phyloP scores from a whole-genome alignment of 2,888 invertebrate species.

The Cryptocephalus moraei region DNA sequence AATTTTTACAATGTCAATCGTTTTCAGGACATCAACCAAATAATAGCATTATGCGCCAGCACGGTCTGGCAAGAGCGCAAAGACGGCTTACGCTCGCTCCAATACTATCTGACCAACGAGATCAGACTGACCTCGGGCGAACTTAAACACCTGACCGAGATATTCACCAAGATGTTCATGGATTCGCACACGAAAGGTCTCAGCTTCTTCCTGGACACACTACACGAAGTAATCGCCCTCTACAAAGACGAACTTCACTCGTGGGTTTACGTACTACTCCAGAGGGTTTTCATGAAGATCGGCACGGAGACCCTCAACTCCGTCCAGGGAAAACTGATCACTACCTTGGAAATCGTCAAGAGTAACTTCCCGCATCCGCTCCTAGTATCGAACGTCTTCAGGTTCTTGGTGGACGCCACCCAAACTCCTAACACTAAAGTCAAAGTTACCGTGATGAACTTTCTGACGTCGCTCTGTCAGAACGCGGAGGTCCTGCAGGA shows the following conservation, averaged over 20 bases:
- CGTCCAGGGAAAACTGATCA: slow-evolving; percentile 81
- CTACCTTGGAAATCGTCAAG: slow-evolving; percentile 68
- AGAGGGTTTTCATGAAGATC: slow-evolving; percentile 70
- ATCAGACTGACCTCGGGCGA: slow-evolving; percentile 57
- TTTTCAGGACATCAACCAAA: slow-evolving; percentile 67
- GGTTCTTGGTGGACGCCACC: slow-evolving; percentile 82
- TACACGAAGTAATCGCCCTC: slow-evolving; percentile 78
- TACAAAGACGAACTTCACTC: slow-evolving; percentile 83
- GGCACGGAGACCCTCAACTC: slow-evolving; percentile 80
- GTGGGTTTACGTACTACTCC: slow-evolving; percentile 85
- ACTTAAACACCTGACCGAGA: slow-evolving; percentile 78
- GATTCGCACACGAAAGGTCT: slow-evolving; percentile 93
- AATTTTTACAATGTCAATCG: no score
- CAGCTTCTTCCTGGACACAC: slow-evolving; percentile 84
- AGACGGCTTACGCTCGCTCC: slow-evolving; percentile 72
- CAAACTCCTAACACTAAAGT: slow-evolving; percentile 84
- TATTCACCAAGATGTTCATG: slow-evolving; percentile 94
- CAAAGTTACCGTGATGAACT: slow-evolving; percentile 65
- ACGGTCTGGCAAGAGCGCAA: slow-evolving; percentile 92
- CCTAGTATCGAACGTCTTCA: slow-evolving; percentile 57
- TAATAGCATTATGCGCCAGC: slow-evolving; percentile 78
- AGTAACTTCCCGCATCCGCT: slow-evolving; percentile 57
- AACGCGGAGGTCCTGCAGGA: slow-evolving; percentile 46
- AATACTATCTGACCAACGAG: slow-evolving; percentile 63
- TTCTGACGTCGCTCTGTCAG: slow-evolving; percentile 53